phyloP scores from a whole-genome alignment of 2,888 invertebrate genomes.

The Muscina levida region DNA sequence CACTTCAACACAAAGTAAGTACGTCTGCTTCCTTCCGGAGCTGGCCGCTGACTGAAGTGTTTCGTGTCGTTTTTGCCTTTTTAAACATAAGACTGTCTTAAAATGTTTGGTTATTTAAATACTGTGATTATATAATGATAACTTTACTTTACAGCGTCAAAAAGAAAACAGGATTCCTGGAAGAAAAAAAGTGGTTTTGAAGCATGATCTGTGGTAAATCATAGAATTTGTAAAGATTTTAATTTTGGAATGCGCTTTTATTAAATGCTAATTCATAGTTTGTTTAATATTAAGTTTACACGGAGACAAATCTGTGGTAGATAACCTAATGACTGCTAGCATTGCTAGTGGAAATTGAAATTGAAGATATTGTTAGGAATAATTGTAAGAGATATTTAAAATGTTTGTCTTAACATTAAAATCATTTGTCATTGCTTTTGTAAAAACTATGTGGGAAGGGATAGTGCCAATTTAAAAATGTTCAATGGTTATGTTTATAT shows the following conservation, averaged over 20 bases:
- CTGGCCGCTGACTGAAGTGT: conserved; percentile 4
- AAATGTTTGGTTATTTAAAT: conserved; percentile 11
- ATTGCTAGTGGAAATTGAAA: no score
- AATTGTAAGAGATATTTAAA: no score
- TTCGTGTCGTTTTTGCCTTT: background rate
- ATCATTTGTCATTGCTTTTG: no score
- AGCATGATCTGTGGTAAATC: conserved; percentile 14
- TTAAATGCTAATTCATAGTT: background rate
- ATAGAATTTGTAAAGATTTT: background rate
- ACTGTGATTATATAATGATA: background rate
- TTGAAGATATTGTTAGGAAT: no score
- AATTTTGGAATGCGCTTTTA: conserved; percentile 15
- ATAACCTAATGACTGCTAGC: no score
- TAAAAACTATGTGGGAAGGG: no score
- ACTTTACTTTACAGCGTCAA: conserved; percentile 1
- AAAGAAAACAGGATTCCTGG: background rate
- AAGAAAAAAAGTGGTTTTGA: conserved; percentile 27
- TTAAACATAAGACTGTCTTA: background rate
- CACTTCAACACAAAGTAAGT: conserved; percentile 23
- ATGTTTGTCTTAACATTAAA: no score
- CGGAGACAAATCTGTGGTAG: no score
- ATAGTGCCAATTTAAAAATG: no score
- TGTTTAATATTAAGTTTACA: no score
- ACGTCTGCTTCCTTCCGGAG: conserved; percentile 5
- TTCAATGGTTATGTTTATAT: no score